Base-by-base conservation (phyloP, 2,888 invertebrate species). In the Polydrusus cervinus region DNA sequence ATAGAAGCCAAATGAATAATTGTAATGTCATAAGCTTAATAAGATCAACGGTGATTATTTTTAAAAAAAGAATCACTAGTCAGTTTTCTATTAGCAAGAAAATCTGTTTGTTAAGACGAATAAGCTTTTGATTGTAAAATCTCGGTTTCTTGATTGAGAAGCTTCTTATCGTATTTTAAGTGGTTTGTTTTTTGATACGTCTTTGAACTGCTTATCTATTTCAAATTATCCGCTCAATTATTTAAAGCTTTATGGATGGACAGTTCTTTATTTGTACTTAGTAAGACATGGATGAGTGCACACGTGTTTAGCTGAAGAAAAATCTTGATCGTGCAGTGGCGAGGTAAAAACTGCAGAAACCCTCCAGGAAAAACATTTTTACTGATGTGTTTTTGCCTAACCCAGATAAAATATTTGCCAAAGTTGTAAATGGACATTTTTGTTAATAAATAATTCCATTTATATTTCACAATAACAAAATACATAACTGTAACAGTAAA, bases 21-120 rank as follows among this genome's bases (percentile, higher is more conserved):
- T 67, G 71, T 70, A 75, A 75, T 65, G 75, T 60, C 49, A 49
- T 75, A 75, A 75, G 66, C 66, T 66, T 75, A 75, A 75, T 57
- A 67, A 71, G 71, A 74, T 74, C 53, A 64, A 61, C 49, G 67
- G 34, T 45, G 64, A 74, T 70, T 70, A 53, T 61, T 55, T 45
- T 60, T 25, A 71, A 71, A 66, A 53, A 45, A 43, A 25, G 40
- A 66, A 43, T 68, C 45, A 68, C 67, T 68, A 55, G 67, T 45
- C 57, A 68, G 67, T 51, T 68, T 57, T 38, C 20, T 25, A 55
- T 57, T 68, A 57, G 55, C 49, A 57, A 68, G 18, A 38, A 55
- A 60, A 60, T 38, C 38, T 60, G 34, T 10, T 60, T 38, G 57
- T 60, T 60, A 68, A 68, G 55, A 55, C 67, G 45, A 43, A 43